These are phyloP conservation scores for Lagopus muta DNA, from an alignment of 2,113 vertebrate species.

Conservation along the genomic window DNA sequence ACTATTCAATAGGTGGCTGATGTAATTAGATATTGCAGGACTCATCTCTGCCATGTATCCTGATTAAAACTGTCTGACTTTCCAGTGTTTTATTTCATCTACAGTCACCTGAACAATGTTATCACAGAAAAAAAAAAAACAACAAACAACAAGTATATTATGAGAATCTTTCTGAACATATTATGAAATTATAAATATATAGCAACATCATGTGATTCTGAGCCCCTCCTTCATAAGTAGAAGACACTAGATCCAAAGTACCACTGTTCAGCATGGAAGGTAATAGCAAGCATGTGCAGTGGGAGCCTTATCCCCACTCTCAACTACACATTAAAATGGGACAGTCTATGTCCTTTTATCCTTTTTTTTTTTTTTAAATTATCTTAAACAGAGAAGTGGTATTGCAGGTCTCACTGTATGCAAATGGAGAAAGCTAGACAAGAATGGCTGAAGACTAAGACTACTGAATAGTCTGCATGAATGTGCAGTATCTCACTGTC, in stretches of 20 bases:
- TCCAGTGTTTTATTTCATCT: neutral
- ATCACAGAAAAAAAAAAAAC: neutral
- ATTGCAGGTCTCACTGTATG: neutral
- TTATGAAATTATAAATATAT: neutral
- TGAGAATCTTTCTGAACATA: neutral
- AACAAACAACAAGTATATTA: neutral
- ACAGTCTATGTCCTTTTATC: neutral
- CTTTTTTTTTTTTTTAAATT: too few relatives aligned
- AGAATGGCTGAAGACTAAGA: neutral
- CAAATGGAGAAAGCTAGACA: neutral
- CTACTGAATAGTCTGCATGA: neutral
- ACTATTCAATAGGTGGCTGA: neutral
- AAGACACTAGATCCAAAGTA: neutral
- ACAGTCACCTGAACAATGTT: neutral
- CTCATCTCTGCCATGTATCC: neutral
- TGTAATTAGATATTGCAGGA: neutral
- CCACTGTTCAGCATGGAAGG: neutral
- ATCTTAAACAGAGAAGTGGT: neutral
- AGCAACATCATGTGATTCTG: neutral
- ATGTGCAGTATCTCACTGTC: neutral
- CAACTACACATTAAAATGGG: neutral
- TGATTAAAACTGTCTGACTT: neutral
- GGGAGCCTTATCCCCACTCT: neutral
- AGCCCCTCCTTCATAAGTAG: neutral
- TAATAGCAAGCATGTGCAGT: rapidly evolving